Percentiles rank a stretch among this genome's conserved stretches.
Conservation (phyloP, 2,113 vertebrate species). For the Sander lucioperca region DNA sequence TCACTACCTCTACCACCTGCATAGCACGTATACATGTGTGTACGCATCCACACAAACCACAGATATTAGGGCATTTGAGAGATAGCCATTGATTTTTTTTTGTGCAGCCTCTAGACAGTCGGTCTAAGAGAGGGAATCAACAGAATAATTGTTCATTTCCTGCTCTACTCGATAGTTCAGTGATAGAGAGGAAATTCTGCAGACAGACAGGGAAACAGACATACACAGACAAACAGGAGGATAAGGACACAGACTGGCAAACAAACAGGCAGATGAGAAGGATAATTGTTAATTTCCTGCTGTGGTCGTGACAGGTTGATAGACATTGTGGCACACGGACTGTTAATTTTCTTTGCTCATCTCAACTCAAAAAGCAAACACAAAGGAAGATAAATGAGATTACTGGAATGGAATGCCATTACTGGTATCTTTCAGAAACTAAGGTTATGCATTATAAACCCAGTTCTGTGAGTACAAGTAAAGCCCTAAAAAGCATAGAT, state of each 20-base stretch:
- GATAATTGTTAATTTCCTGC: constrained; percentile 73
- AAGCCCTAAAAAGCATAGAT: neutral
- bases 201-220: constrained; percentile 47
- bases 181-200: constrained; percentile 60
- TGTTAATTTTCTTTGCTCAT: constrained; percentile 25
- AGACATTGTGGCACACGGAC: constrained; percentile 19
- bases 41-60: constrained; percentile 3
- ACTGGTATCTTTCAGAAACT: neutral
- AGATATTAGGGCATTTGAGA: constrained; percentile 34
- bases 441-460: neutral
- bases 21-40: neutral
- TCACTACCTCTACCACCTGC: neutral
- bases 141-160: constrained; percentile 77
- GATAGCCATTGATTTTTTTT: constrained; percentile 59
- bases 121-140: constrained; percentile 43
- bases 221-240: constrained; percentile 37
- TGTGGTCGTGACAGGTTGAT: constrained; percentile 38
- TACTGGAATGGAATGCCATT: neutral
- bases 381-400: constrained; percentile 1
- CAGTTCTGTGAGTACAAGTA: neutral
- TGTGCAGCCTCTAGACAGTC: constrained; percentile 41
- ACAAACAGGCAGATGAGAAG: constrained; percentile 45
- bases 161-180: constrained; percentile 49
- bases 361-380: constrained; percentile 37
- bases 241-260: constrained; percentile 34